A percentile compares a stretch with the other conserved stretches of the same genome.
These are phyloP conservation scores for Diadromus collaris DNA, from an alignment of 2,888 invertebrate genomes.

Conservation along the genomic window DNA sequence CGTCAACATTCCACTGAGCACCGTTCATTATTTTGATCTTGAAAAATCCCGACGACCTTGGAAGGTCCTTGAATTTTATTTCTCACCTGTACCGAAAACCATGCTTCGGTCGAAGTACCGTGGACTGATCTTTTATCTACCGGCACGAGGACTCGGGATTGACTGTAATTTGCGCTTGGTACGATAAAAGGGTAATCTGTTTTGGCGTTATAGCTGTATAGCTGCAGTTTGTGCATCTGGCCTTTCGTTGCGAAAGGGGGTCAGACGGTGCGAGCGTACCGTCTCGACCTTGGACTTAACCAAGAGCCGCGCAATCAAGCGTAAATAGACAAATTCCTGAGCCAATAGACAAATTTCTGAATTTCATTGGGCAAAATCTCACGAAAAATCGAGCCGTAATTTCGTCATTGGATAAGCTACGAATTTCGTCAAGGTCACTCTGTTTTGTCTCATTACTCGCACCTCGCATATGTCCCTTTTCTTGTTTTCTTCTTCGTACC, in stretches of 20 bases:
- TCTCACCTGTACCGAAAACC: background rate
- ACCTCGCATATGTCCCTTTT: background rate
- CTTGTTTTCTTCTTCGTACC: constrained; percentile 1
- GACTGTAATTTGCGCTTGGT: constrained; percentile 18
- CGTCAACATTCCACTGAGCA: background rate
- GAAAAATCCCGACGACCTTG: background rate
- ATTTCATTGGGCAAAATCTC: background rate
- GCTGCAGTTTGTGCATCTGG: background rate
- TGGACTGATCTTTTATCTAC: background rate
- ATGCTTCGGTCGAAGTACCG: background rate
- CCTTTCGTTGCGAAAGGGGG: constrained; percentile 20
- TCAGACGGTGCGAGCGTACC: constrained; percentile 11
- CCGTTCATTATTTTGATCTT: background rate
- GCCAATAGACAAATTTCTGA: constrained; percentile 21
- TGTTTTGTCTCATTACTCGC: background rate
- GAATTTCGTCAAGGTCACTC: constrained; percentile 6
- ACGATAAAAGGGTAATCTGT: constrained; percentile 15
- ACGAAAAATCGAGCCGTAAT: background rate
- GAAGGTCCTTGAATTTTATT: background rate
- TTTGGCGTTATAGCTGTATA: background rate
- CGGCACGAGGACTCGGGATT: constrained; percentile 2
- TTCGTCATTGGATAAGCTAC: background rate
- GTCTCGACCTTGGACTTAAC: constrained; percentile 36
- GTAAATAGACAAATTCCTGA: constrained; percentile 25
- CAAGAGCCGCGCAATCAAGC: constrained; percentile 15